Base-by-base conservation (phyloP, 2,113 vertebrate species). In the Anhinga rufa region DNA sequence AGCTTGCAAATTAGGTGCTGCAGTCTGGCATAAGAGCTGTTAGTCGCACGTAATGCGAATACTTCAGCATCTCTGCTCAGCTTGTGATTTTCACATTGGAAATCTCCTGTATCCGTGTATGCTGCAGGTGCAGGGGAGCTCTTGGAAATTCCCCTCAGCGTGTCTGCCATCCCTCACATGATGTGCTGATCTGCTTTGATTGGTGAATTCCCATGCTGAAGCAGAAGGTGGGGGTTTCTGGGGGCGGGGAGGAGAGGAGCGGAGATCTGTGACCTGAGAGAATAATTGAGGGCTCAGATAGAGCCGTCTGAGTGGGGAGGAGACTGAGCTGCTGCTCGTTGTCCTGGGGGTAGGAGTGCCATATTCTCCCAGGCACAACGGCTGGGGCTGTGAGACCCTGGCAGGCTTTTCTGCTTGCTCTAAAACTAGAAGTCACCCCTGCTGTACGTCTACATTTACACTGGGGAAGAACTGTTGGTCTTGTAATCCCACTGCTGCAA, bases 1-100 rank as follows among this genome's bases (percentile, higher is more conserved):
- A 80, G 92, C 78, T 91, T 93, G 95, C 89, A 96, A 90, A 95
- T 93, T 32, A 92, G 92, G 10, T 78, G 92, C 96, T 96, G 95
- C 95, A 97, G 95, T 78, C 55, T 92, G 96, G 65, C 65, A n/a
- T 28, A 29, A 66, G 82, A 92, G 91, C 91, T 69, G 74, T 34
- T 78, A 92, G 69, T 86, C 26, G 87, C 89, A 44, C 84, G 74
- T 91, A 80, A 29, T 3, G 62, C 5, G 82, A 92, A 8, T 51
- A 31, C 75, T 92, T 80, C 0, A 19, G 87, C 82, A 69, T 83
- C 38, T 2, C 70, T 58, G 70, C 92, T 62, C 28, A 54, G 66
- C 58, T 52, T 46, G 54, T n/a, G 9, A 24, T 86, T 82, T 69
- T 89, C 62, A 10, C 84, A 1, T 6, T 25, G 89, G 92, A 91